A percentile compares a stretch with the other conserved stretches of the same genome.
phyloP scores from a whole-genome alignment of 2,888 invertebrate species.

The Drosophila picticornis region DNA sequence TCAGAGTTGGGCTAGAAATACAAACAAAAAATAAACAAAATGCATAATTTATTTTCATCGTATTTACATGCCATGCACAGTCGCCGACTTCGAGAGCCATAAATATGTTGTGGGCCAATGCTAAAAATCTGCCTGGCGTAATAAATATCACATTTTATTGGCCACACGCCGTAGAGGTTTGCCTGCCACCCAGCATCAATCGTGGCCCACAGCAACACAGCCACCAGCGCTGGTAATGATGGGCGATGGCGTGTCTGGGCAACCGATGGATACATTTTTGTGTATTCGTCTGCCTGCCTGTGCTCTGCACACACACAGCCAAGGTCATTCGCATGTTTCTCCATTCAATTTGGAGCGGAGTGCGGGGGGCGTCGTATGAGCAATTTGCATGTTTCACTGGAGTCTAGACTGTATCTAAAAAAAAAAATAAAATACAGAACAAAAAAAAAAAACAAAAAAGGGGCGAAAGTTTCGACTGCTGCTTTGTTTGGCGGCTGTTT shows the following conservation, averaged over 20 bases:
- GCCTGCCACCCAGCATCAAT: neutral
- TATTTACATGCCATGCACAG: conserved; percentile 33
- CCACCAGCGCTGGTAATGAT: conserved; percentile 47
- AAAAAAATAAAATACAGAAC: neutral
- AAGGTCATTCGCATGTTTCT: conserved; percentile 43
- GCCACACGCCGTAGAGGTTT: conserved; percentile 27
- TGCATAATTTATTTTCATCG: conserved; percentile 49
- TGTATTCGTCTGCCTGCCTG: neutral
- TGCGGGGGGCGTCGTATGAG: conserved; percentile 51
- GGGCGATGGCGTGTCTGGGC: conserved; percentile 35
- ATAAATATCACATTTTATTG: conserved; percentile 60
- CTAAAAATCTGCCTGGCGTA: conserved; percentile 31
- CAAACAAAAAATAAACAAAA: neutral
- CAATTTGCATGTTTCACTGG: conserved; percentile 55
- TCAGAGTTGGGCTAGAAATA: conserved; percentile 40
- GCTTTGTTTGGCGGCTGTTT: neutral
- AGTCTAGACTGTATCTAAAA: conserved; percentile 50
- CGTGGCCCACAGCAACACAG: conserved; percentile 18
- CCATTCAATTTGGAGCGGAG: neutral
- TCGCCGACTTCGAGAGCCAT: conserved; percentile 24
- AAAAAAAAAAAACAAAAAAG: neutral
- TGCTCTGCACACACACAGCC: neutral
- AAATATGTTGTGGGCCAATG: conserved; percentile 36
- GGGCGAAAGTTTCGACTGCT: neutral
- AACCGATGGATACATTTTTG: conserved; percentile 31